Base-by-base conservation (phyloP, 2,797 vertebrate species). In the Acridotheres tristis region DNA sequence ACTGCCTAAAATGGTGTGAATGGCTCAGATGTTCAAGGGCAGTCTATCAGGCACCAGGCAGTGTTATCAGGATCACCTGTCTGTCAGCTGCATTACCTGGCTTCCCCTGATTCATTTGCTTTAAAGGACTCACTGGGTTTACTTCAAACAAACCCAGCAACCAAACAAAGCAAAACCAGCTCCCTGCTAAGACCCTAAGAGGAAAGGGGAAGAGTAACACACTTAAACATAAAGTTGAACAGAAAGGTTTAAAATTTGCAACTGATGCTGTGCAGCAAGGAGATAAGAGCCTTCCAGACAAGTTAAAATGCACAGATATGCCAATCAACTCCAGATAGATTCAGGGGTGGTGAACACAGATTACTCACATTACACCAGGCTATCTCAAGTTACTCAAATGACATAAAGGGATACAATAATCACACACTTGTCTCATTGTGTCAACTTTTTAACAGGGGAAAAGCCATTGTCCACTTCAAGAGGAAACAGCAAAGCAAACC, bases 401-500 rank as follows among this genome's bases (percentile, higher is more conserved):
- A 96, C 94, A 95, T 82, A 94, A 94, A 95, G 83, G 73, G 96
- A 97, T 96, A 95, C 91, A 95, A 96, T 97, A 97, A 98, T 97
- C 96, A 96, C 94, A 97, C 95, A 93, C 95, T 96, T 97, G 97
- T 97, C 96, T 96, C 95, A 90, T 76, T 93, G 94, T 97, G 96
- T 97, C 97, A 95, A 93, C 71, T 68, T 97, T 97, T 97, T 92
- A 95, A 93, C 88, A 95, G 88, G 87, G 95, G 84, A 92, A 96
- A 91, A 97, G 85, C 94, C 90, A 95, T 97, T 96, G 96, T 96
- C 97, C 97, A 97, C 92, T 96, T 97, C 95, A 96, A 94, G 92
- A 78, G 91, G 82, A 94, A 94, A 96, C 93, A 94, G 96, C 82
- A 75, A 92, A 92, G 94, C 81, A 91, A 97, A 96, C 72, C 95